A percentile compares a stretch with the other conserved stretches of the same genome.
Conservation (phyloP, 2,888 invertebrate genomes). For the Orthosia cruda region DNA sequence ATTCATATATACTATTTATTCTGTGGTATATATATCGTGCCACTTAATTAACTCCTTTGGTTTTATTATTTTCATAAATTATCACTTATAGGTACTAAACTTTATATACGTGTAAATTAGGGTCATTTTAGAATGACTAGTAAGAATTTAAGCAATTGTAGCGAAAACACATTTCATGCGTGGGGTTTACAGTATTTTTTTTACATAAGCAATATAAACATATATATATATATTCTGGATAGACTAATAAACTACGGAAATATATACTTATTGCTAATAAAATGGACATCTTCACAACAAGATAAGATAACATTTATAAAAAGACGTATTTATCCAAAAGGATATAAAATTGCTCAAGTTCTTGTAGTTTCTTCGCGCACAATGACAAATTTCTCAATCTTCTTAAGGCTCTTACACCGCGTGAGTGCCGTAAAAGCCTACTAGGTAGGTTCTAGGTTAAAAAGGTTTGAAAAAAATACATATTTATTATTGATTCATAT, state of each 20-base stretch:
- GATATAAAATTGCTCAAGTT: constrained; percentile 25
- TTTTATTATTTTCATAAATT: no score
- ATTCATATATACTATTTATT: no score
- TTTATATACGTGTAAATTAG: background rate
- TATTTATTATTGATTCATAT: no score
- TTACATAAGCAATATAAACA: background rate
- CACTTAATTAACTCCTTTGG: no score
- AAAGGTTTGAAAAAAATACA: no score
- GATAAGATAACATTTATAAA: constrained; percentile 40
- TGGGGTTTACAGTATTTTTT: background rate
- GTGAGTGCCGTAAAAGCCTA: no score
- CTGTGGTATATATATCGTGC: no score
- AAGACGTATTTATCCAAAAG: constrained; percentile 34
- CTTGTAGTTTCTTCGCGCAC: background rate
- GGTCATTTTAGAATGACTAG: background rate
- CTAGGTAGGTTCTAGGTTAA: no score
- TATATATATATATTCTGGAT: background rate
- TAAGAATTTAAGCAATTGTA: background rate
- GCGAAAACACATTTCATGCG: background rate
- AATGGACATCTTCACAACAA: constrained; percentile 26
- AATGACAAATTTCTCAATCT: no score
- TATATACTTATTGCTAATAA: background rate
- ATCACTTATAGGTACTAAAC: no score
- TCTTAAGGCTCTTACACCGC: no score
- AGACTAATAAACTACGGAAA: background rate